Conservation (phyloP, 2,888 invertebrate genomes). For the Trichopoda pennipes region DNA sequence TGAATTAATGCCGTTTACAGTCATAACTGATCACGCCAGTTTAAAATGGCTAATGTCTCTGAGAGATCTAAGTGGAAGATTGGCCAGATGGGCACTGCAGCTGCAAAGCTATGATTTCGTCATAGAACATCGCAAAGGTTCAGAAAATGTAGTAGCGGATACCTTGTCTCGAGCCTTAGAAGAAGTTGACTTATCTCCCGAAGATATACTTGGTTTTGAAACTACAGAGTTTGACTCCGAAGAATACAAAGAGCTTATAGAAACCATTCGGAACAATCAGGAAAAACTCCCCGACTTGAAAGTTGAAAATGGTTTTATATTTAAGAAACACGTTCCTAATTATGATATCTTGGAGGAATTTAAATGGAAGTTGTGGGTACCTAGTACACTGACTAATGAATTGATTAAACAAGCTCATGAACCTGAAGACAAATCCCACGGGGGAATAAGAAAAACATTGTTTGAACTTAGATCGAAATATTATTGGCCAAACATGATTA, state of each 20-base stretch:
- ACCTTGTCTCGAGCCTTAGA: background rate
- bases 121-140: too few species aligned
- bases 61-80: too few species aligned
- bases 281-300: conserved; percentile 29
- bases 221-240: conserved; percentile 22
- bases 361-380: conserved; percentile 46
- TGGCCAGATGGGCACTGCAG: too few species aligned
- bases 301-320: background rate
- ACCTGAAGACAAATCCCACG: conserved; percentile 13
- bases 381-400: conserved; percentile 3
- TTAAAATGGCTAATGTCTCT: too few species aligned
- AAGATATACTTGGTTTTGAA: conserved; percentile 25
- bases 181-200: background rate
- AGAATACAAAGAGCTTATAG: conserved; percentile 11
- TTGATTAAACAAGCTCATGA: conserved; percentile 15
- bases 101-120: too few species aligned
- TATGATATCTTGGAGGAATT: background rate
- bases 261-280: conserved; percentile 15
- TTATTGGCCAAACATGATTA: conserved; percentile 40
- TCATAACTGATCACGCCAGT: too few species aligned
- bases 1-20: too few species aligned
- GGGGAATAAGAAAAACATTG: conserved; percentile 20
- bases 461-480: background rate
- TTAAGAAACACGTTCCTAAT: too few species aligned
- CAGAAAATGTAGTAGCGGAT: background rate